Base-by-base conservation (phyloP, 2,797 vertebrate genomes). In the Lacerta bilineata region DNA sequence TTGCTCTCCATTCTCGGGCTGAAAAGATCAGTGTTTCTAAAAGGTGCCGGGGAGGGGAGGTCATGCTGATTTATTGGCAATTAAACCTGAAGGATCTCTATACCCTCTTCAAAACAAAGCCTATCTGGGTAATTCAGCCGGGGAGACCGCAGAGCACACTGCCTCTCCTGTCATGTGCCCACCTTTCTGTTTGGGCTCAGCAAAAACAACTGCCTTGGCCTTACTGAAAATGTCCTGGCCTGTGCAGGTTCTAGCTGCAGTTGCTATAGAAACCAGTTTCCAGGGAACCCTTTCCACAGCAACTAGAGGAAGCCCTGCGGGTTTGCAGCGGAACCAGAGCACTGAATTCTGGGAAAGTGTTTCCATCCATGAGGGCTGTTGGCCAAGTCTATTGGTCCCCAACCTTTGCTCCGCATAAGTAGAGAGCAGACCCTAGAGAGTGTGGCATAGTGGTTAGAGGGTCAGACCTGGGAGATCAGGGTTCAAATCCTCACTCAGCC, bases 51-150 rank as follows among this genome's bases (percentile, higher is more conserved):
- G 96, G 95, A 97, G 96, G 96, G 97, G 98, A 98, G 98, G 97
- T 97, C 97, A 96, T 97, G 96, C 98, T 98, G 98, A 99, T 99
- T 98, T 99, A 99, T 98, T 97, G 98, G 97, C 98, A 98, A 98
- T 99, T 98, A 99, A 99, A 98, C 95, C 98, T 97, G 97, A 98
- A 97, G 97, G 98, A 97, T 98, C 97, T 97, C 97, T 98, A 96
- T 89, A 87, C 91, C 95, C 92, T 88, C 95, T 96, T 96, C 95
- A 96, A 97, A 97, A 97, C 95, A 95, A 95, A 96, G 94, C 93
- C 94, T 95, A 94, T 89, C 90, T 68, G 93, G 89, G 94, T 94
- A 95, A 96, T 96, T 95, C 94, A 94, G 90, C 88, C 84, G 94
- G 91, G 93, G 92, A 92, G 95, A 91, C 95, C 96, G 92, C 88